Evolutionary conservation across 2,113 vertebrate species (phyloP), one percentile per base, ranked within the genome.

Genomic region (Spermophilus dauricus): DNA sequence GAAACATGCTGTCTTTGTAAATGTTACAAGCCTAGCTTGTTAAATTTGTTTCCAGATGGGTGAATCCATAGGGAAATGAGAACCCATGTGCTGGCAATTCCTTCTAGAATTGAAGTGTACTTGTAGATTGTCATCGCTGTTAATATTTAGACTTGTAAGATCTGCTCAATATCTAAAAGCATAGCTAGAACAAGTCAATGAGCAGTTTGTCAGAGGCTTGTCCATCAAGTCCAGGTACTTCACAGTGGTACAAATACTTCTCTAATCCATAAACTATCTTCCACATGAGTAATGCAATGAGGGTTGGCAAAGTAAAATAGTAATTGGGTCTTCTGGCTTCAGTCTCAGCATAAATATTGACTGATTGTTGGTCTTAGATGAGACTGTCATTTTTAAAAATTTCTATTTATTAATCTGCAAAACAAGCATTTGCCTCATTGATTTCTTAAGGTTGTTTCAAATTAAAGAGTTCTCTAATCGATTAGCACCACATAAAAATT

Each of bases 361-460:
- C 11, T 70, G 34, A 10, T 8, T 77, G 9, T 56, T 86, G 63
- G 22, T 8, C 39, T 82, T 91, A 51, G 4, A 61, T 37, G 83
- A 91, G 12, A 58, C 11, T 73, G 4, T 34, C 34, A 80, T 83
- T 48, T 45, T 45, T 78, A 39, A 51, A 51, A 87, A 77, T 37
- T 72, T 81, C 14, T 48, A 48, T 78, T 83, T 69, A 18, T 72
- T 73, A 65, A 67, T 42, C 63, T 84, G 9, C 34, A 91, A 95
- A 93, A 24, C 80, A 45, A 51, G 1, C 6, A 73, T 61, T 56
- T 42, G 34, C 63, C 24, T 83, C 67, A 32, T 28, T n/a, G 58
- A 63, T 91, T 78, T 88, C 37, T 88, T 78, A 88, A 91, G 20
- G 1, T 83, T 84, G 48, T 73, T 77, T 94, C 30, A 73, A n/a